phyloP scores from a whole-genome alignment of 2,888 invertebrate species.

The Drosophila vallismaia region DNA sequence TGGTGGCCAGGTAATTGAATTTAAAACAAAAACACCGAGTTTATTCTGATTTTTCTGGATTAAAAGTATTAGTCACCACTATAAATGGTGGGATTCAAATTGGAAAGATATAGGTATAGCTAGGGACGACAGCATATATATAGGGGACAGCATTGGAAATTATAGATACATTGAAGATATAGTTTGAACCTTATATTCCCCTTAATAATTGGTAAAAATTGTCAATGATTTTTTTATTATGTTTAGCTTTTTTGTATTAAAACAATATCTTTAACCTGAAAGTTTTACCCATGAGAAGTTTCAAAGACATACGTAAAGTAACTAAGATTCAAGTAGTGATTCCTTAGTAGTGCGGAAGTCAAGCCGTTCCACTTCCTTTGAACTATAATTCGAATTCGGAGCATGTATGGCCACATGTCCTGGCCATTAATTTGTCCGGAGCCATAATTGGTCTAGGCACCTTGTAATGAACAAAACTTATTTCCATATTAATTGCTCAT shows the following conservation, averaged over 20 bases:
- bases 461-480: conserved; percentile 43
- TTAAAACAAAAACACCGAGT: not conserved
- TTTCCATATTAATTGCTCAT: conserved; percentile 77
- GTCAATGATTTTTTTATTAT: too few relatives aligned
- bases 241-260: too few relatives aligned
- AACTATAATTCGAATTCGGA: not conserved
- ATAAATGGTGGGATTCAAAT: not conserved
- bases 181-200: too few relatives aligned
- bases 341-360: not conserved
- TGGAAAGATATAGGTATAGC: not conserved
- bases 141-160: too few relatives aligned
- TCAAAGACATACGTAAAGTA: too few relatives aligned
- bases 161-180: not conserved
- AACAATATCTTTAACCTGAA: too few relatives aligned
- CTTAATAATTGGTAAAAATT: too few relatives aligned
- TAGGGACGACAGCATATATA: too few relatives aligned
- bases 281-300: too few relatives aligned
- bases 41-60: not conserved
- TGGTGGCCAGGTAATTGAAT: conserved; percentile 8
- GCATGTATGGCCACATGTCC: conserved; percentile 28
- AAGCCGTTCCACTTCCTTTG: not conserved
- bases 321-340: not conserved
- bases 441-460: conserved; percentile 51
- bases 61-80: not conserved
- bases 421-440: conserved; percentile 53